A percentile compares a stretch with the other conserved stretches of the same genome.
These are phyloP conservation scores for Cantharis lateralis DNA, from an alignment of 2,888 invertebrate species.

Conservation along the genomic window DNA sequence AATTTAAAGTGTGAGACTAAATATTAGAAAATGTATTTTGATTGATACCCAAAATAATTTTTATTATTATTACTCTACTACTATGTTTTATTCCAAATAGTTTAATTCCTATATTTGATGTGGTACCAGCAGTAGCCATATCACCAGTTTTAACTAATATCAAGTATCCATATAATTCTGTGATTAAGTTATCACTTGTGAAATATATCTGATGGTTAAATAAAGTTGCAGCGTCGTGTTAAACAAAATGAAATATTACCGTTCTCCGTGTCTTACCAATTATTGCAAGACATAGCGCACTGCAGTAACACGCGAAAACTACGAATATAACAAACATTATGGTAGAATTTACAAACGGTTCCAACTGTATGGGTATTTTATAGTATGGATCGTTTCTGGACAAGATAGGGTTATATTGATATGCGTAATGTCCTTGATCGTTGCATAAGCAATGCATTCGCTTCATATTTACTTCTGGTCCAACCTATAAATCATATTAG, in stretches of 20 bases:
- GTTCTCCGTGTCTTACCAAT: neutral
- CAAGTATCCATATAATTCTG: conserved; percentile 32
- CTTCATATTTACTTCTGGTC: neutral
- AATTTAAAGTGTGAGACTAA: conserved; percentile 37
- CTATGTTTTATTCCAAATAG: neutral
- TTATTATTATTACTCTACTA: conserved; percentile 19
- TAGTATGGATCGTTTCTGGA: conserved; percentile 7
- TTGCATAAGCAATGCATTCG: conserved; percentile 19
- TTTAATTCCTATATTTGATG: conserved; percentile 25
- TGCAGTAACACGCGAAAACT: conserved; percentile 8
- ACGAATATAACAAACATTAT: conserved; percentile 11
- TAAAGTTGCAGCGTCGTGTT: neutral
- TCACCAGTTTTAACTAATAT: conserved; percentile 27
- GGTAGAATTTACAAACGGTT: neutral
- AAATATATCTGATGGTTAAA: conserved; percentile 19
- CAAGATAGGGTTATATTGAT: conserved; percentile 6
- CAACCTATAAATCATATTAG: neutral
- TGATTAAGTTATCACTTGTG: conserved; percentile 30
- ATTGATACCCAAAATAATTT: conserved; percentile 5
- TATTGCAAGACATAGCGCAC: conserved; percentile 4
- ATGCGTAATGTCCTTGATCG: conserved; percentile 13
- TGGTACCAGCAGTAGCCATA: conserved; percentile 16
- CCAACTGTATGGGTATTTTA: conserved; percentile 3
- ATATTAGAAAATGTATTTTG: neutral
- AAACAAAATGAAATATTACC: neutral